phyloP scores from a whole-genome alignment of 2,113 vertebrate genomes.

The Clarias macrocephalus region DNA sequence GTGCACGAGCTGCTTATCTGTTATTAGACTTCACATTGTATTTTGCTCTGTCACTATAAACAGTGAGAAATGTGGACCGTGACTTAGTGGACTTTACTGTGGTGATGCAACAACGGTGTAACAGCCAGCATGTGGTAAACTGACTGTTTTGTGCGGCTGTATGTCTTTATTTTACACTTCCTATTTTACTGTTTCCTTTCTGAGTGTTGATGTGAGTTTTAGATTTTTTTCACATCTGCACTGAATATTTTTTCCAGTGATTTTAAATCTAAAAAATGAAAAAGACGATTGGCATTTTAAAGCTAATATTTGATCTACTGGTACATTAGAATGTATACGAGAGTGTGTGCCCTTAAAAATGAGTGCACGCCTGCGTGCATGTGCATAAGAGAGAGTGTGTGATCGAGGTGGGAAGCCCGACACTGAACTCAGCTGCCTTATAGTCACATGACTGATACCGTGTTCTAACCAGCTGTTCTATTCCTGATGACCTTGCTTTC shows the following conservation, averaged over 20 bases:
- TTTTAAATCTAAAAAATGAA: too few species aligned
- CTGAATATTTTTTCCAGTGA: background rate
- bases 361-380: constrained; percentile 18
- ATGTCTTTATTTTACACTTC: background rate
- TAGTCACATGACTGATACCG: constrained; percentile 52
- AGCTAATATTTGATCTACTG: background rate
- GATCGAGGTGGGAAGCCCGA: constrained; percentile 58
- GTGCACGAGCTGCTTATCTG: background rate
- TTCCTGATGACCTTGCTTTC: background rate
- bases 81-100: background rate
- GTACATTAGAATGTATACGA: background rate
- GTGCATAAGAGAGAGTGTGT: background rate
- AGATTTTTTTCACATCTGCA: background rate
- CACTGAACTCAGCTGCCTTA: constrained; percentile 50
- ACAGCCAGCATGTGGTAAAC: background rate
- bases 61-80: background rate
- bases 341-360: background rate
- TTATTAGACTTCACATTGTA: background rate
- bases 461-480: constrained; percentile 39
- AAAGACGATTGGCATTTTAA: background rate
- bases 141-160: background rate
- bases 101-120: background rate
- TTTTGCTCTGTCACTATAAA: background rate
- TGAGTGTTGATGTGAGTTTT: too few species aligned
- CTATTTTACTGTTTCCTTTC: background rate